Evolutionary conservation across 2,797 vertebrate species (phyloP).

Genomic region (Notamacropus eugenii): DNA sequence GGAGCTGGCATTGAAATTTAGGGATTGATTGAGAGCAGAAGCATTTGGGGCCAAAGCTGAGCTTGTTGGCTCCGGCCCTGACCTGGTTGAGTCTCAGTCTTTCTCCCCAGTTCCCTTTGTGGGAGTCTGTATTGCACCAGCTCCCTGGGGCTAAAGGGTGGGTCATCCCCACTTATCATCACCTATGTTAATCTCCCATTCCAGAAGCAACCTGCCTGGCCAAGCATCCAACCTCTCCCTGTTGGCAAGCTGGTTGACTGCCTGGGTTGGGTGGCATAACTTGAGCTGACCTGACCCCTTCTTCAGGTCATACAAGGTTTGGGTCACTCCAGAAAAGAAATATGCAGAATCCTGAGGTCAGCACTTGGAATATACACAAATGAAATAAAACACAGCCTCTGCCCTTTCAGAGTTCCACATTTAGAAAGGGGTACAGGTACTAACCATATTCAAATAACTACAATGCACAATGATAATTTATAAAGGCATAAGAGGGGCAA

Average conservation of each 20-base stretch:
- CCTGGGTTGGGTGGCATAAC: background rate
- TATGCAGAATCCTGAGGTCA: background rate
- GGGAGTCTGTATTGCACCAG: background rate
- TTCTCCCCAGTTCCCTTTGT: background rate
- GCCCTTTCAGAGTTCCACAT: background rate
- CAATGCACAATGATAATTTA: background rate
- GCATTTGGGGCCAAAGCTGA: background rate
- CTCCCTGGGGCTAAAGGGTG: background rate
- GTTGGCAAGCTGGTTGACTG: background rate
- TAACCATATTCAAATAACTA: background rate
- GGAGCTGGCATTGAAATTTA: background rate
- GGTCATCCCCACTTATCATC: conserved; percentile 3
- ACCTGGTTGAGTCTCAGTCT: background rate
- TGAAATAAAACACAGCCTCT: background rate
- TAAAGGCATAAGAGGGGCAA: background rate
- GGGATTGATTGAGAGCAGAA: background rate
- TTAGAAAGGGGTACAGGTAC: background rate
- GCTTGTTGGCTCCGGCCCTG: background rate
- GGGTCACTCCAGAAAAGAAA: background rate
- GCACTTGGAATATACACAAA: background rate
- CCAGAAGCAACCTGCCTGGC: background rate
- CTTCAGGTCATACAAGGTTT: background rate
- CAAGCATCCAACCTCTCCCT: background rate
- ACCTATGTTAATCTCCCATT: background rate
- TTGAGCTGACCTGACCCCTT: background rate